These are phyloP conservation scores for Meloidogyne floridensis DNA, from an alignment of 1,140 invertebrate species.

Conservation along the genomic window DNA sequence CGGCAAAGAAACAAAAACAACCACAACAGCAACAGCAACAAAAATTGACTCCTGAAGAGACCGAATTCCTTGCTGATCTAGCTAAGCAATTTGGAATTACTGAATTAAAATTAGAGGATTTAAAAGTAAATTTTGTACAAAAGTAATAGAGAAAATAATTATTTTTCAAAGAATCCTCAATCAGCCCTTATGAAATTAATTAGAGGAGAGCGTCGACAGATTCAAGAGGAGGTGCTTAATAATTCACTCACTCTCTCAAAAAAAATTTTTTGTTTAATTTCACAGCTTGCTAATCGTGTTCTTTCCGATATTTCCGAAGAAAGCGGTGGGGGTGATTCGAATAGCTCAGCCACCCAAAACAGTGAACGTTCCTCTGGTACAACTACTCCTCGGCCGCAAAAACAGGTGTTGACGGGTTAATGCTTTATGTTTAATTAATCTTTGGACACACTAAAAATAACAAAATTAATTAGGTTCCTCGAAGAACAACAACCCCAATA, in stretches of 20 bases:
- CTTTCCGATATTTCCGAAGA: slow-evolving; percentile 58
- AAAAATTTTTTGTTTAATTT: not conserved
- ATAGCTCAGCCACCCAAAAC: slow-evolving; percentile 56
- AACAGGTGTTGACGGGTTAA: not conserved
- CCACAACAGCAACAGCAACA: slow-evolving; percentile 19
- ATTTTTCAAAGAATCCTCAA: slow-evolving; percentile 22
- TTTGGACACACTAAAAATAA: not conserved
- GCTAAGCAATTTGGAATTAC: slow-evolving; percentile 19
- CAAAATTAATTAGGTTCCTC: not conserved
- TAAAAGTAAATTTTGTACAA: slow-evolving; percentile 14
- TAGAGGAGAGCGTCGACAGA: slow-evolving; percentile 58
- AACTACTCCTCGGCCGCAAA: not conserved
- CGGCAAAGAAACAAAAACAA: not conserved
- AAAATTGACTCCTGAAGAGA: slow-evolving; percentile 11
- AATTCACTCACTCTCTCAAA: not conserved
- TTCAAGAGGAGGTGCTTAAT: slow-evolving; percentile 40
- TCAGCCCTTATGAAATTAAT: slow-evolving; percentile 53
- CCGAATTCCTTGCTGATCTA: not conserved
- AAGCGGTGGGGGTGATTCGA: slow-evolving; percentile 37
- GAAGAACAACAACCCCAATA: not conserved
- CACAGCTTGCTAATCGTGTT: slow-evolving; percentile 59
- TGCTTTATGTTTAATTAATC: not conserved
- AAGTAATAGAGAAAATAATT: not conserved
- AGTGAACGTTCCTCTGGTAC: slow-evolving; percentile 26
- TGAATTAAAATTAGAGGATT: slow-evolving; percentile 19